Evolutionary conservation across 2,888 invertebrate genomes (phyloP).

Genomic region (Pinctada fucata): DNA sequence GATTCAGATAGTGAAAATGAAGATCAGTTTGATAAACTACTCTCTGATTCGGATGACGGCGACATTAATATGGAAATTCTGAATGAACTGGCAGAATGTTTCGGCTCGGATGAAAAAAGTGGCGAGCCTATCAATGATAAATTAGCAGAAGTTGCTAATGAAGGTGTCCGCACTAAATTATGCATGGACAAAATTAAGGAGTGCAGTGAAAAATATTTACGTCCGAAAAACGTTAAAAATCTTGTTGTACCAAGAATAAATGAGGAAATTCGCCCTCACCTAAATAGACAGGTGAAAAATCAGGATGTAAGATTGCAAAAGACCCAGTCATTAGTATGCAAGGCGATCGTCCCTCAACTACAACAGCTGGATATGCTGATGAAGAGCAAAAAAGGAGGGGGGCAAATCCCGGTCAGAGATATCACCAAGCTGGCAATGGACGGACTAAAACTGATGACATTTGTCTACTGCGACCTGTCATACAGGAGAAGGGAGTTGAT

Average conservation of each 20-base stretch:
- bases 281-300: neutral
- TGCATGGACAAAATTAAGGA: slow-evolving; percentile 9
- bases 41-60: neutral
- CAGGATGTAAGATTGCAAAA: slow-evolving; percentile 8
- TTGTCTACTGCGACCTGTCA: slow-evolving; percentile 12
- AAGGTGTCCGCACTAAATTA: slow-evolving; percentile 6
- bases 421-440: neutral
- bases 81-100: neutral
- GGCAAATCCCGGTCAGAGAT: neutral
- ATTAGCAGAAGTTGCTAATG: slow-evolving; percentile 14
- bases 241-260: neutral
- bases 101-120: slow-evolving; percentile 1
- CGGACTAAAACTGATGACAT: slow-evolving; percentile 1
- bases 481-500: neutral
- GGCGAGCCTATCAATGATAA: slow-evolving; percentile 10
- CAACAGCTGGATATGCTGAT: slow-evolving; percentile 8
- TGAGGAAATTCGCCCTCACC: neutral
- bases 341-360: neutral
- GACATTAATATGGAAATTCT: neutral
- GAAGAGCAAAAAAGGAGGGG: slow-evolving; percentile 5
- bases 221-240: slow-evolving; percentile 13
- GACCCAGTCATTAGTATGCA: neutral
- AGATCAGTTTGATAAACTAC: neutral
- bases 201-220: slow-evolving; percentile 10
- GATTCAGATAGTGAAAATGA: slow-evolving; percentile 4